Evolutionary conservation across 2,113 vertebrate genomes (phyloP).

Genomic region (Pterophyllum scalare): DNA sequence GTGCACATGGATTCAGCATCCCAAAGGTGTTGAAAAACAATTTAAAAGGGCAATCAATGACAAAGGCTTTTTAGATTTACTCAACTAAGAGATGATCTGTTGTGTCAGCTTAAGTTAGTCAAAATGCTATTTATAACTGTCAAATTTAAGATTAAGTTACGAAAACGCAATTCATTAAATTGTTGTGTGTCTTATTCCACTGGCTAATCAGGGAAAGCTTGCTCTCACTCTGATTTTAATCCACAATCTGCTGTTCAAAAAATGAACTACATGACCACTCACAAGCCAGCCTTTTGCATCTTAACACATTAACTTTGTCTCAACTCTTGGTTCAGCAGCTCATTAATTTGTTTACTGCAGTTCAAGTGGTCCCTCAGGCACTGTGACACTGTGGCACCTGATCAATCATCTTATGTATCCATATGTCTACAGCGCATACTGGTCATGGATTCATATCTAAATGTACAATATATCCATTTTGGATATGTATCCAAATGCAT

Average conservation of each 20-base stretch:
- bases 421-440: background rate
- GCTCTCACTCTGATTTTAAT: background rate
- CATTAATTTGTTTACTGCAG: background rate
- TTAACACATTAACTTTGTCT: background rate
- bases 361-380: background rate
- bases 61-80: background rate
- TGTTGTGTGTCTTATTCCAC: background rate
- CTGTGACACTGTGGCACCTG: background rate
- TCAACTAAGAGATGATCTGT: background rate
- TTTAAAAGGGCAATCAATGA: background rate
- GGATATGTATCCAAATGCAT: too few species aligned
- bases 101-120: too few species aligned
- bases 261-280: background rate
- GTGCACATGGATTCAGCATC: conserved; percentile 3
- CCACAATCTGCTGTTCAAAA: background rate
- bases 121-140: background rate
- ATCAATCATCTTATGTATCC: background rate
- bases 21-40: background rate
- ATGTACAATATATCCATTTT: background rate
- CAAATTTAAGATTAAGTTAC: background rate
- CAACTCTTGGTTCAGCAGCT: background rate
- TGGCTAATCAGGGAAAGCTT: background rate
- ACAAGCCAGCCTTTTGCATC: background rate
- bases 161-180: background rate
- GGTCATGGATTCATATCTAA: too few species aligned